phyloP scores from a whole-genome alignment of 2,797 vertebrate genomes.

The Picus viridis region DNA sequence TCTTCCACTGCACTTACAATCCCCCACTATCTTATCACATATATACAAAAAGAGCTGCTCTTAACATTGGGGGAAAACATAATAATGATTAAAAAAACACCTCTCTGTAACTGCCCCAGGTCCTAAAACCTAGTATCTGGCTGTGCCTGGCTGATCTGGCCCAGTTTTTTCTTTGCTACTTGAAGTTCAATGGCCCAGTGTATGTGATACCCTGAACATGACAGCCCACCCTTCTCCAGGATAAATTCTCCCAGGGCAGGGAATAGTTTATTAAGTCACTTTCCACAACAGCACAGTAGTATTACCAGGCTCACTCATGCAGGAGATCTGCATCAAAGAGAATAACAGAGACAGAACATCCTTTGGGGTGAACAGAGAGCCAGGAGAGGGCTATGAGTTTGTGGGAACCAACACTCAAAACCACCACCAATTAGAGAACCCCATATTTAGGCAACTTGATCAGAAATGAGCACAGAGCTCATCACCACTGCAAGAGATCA shows the following conservation, averaged over 20 bases:
- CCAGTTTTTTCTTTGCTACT: neutral
- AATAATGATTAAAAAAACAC: too few species aligned
- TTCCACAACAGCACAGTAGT: slow-evolving; percentile 5
- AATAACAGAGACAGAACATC: neutral
- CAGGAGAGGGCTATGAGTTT: neutral
- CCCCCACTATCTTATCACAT: neutral
- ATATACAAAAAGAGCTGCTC: neutral
- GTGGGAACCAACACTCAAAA: neutral
- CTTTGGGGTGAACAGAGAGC: neutral
- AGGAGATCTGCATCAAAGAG: neutral
- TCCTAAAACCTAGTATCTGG: neutral
- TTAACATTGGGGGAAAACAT: neutral
- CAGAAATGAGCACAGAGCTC: neutral
- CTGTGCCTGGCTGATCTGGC: slow-evolving; percentile 3
- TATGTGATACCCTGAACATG: neutral
- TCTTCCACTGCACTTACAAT: neutral
- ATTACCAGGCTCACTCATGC: neutral
- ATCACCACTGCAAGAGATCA: neutral
- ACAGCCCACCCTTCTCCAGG: neutral
- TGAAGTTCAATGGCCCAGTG: neutral
- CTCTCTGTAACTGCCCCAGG: neutral
- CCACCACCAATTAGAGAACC: neutral
- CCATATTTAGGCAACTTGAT: neutral
- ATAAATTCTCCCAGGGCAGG: neutral
- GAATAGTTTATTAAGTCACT: neutral